phyloP scores from a whole-genome alignment of 2,113 vertebrate species.

The Zosterops japonicus region DNA sequence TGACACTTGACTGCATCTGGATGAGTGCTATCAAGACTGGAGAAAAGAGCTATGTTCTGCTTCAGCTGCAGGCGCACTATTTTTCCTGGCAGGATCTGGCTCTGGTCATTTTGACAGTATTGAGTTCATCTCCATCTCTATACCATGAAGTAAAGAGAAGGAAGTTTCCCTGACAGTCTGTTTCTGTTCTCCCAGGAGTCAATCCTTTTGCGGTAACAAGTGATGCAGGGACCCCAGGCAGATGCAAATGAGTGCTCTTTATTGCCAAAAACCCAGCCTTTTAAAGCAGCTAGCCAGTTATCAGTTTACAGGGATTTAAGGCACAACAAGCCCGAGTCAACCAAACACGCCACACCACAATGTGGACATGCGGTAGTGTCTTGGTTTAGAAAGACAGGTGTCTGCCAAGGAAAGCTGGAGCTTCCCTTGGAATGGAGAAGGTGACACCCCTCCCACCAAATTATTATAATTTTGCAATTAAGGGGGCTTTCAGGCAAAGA shows the following conservation, averaged over 20 bases:
- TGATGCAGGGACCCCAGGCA: accelerated
- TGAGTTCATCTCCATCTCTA: neutral
- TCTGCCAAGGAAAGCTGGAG: no score
- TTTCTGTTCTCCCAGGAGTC: neutral
- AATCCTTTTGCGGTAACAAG: neutral
- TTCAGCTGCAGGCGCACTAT: neutral
- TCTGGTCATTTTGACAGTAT: neutral
- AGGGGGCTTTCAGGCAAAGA: no score
- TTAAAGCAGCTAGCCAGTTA: neutral
- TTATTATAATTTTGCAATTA: no score
- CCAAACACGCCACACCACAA: neutral
- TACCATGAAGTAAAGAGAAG: neutral
- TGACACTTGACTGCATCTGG: neutral
- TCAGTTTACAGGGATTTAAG: neutral
- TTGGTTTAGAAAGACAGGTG: no score
- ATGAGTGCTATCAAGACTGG: accelerated
- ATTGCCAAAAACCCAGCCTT: neutral
- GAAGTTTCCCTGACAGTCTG: neutral
- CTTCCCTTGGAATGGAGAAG: no score
- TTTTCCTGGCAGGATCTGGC: neutral
- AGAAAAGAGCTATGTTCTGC: neutral
- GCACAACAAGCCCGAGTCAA: neutral
- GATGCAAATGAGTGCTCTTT: neutral
- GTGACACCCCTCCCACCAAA: no score
- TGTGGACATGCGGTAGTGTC: neutral